Evolutionary conservation across 2,113 vertebrate species (phyloP).

Genomic region (western clawed frog (Xenopus tropicalis)): DNA sequence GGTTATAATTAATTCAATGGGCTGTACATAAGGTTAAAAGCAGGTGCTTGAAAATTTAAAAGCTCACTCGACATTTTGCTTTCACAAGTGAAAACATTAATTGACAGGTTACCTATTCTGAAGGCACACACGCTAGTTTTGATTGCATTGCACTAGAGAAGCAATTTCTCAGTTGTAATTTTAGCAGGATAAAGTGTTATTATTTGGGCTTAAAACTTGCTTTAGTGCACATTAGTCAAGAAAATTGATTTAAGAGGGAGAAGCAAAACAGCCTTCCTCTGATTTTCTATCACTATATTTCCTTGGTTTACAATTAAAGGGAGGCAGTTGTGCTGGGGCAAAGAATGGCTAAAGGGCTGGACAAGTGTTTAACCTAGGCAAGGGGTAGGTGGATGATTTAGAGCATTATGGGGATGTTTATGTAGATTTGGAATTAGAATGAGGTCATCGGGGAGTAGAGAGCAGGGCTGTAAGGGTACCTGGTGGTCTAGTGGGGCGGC

Average conservation of each 20-base stretch:
- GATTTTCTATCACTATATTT: conserved; percentile 22
- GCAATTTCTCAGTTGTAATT: conserved; percentile 42
- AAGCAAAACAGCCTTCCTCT: conserved; percentile 37
- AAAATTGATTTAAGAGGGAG: conserved; percentile 42
- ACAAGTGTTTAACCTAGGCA: no score
- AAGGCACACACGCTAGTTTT: conserved; percentile 32
- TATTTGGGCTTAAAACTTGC: conserved; percentile 42
- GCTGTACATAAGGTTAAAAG: conserved; percentile 51
- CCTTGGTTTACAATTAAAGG: no score
- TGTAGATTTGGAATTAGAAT: no score
- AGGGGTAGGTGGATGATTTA: no score
- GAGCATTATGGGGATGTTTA: no score
- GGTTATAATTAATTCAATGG: conserved; percentile 52
- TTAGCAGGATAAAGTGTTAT: conserved; percentile 42
- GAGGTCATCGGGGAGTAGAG: no score
- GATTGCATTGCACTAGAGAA: conserved; percentile 33
- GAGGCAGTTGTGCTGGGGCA: no score
- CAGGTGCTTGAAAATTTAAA: conserved; percentile 45
- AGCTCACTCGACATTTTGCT: conserved; percentile 45
- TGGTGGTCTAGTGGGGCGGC: no score
- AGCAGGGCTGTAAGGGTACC: no score
- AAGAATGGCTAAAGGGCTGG: no score
- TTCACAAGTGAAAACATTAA: conserved; percentile 26
- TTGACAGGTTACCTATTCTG: conserved; percentile 31
- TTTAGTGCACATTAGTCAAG: conserved; percentile 40